Base-by-base conservation (phyloP, 2,888 invertebrate genomes). In the Lasioglossum vierecki region DNA sequence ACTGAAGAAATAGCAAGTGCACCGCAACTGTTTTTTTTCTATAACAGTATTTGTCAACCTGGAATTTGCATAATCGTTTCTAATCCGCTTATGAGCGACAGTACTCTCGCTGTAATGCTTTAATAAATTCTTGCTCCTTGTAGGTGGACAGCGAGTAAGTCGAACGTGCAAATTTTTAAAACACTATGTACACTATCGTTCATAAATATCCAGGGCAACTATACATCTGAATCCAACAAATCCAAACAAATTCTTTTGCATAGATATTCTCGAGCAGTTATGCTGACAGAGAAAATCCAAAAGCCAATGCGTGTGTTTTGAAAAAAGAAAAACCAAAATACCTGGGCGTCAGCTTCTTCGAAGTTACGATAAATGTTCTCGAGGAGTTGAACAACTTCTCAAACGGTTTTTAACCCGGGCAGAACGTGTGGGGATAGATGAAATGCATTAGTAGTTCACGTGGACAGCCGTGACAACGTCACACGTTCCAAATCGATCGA, bases 401-500 rank as follows among this genome's bases (percentile, higher is more conserved):
- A 3, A 68, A 68, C 18, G 39, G n/a, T 35, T 39, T 39, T 68
- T 5, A 22, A 68, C 22, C 22, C 9, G 22, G 1, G 18, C 3
- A 30, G 2, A 8, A 66, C 18, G 18, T 35, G 30, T 35, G 30
- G 35, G 30, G 66, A 66, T 30, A 35, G 66, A 30, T 18, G 35
- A 35, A 30, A 66, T 30, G 39, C 68, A 68, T 68, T 68, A 68
- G 35, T 22, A 39, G 39, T 68, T 68, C 39, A 68, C 68, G 39
- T 1, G 9, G 68, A 41, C 39, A 26, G 46, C 35, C 30, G 72
- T 35, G 49, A 9, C 26, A 72, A 72, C 49, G 72, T 41, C n/a
- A 41, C 35, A 66, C 76, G 78, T 78, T 78, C 82, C 57, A 79
- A 84, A 78, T 78, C 77, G 71, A 77, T 75, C 80, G 75, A 35